These are phyloP conservation scores for Pampusana beccarii DNA, from an alignment of 2,113 vertebrate species.

Conservation along the genomic window DNA sequence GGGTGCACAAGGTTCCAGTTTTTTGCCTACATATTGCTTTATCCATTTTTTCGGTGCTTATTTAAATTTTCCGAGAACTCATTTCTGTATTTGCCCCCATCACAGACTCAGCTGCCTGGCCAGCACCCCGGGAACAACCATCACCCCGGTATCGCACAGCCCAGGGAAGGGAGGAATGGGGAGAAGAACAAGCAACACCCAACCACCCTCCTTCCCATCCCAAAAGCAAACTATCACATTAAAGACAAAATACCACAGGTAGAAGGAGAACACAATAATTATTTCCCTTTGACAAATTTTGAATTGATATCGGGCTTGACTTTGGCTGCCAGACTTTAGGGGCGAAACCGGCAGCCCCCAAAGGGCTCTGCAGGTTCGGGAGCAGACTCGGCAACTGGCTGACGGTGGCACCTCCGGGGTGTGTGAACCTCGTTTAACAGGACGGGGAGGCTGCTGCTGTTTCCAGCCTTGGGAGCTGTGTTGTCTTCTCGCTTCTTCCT, in stretches of 20 bases:
- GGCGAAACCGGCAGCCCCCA: neutral
- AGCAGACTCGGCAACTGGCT: neutral
- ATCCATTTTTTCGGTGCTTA: fast-evolving
- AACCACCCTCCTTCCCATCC: neutral
- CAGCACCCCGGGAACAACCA: fast-evolving
- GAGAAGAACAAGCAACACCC: neutral
- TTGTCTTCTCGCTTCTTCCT: fast-evolving
- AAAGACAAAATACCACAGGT: neutral
- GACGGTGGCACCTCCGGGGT: neutral
- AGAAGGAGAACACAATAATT: neutral
- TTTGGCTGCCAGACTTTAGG: fast-evolving
- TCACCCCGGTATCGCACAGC: fast-evolving
- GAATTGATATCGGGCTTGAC: neutral
- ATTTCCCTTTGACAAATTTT: neutral
- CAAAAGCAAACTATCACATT: neutral
- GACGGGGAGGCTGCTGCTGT: neutral
- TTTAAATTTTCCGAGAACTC: neutral
- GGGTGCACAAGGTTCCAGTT: neutral
- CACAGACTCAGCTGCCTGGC: fast-evolving
- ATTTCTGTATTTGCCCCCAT: fast-evolving
- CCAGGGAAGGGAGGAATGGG: fast-evolving
- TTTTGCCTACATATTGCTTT: neutral
- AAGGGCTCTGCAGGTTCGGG: neutral
- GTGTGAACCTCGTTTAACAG: fast-evolving
- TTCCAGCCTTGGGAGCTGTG: neutral